Evolutionary conservation across 2,888 invertebrate species (phyloP).

Genomic region (Hyposoter didymator): DNA sequence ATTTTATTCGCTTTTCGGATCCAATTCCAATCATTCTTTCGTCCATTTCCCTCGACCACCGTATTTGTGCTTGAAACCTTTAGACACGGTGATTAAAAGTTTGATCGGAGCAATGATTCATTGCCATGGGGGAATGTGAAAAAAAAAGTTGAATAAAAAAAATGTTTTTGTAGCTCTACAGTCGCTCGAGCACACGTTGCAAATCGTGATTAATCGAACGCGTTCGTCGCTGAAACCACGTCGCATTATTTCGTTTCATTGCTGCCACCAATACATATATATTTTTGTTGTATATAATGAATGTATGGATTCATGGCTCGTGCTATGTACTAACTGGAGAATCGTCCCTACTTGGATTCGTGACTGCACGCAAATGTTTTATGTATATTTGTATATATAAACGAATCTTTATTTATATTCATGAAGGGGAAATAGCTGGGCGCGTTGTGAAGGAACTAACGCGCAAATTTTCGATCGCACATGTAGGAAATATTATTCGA

Average conservation of each 20-base stretch:
- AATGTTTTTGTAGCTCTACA: conserved; percentile 42
- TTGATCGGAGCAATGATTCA: background rate
- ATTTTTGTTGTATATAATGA: background rate
- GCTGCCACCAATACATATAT: background rate
- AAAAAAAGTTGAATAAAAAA: background rate
- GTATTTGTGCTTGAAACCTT: background rate
- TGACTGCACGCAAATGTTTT: conserved; percentile 25
- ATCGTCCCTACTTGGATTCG: conserved; percentile 32
- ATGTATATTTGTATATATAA: conserved; percentile 28
- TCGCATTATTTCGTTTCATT: conserved; percentile 12
- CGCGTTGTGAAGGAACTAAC: conserved; percentile 50
- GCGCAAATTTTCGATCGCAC: conserved; percentile 43
- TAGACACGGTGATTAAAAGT: background rate
- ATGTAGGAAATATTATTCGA: background rate
- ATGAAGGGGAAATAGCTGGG: conserved; percentile 59
- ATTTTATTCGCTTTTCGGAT: background rate
- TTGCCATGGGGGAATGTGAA: background rate
- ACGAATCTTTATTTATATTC: conserved; percentile 65
- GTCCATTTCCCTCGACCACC: background rate
- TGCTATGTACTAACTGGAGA: conserved; percentile 24
- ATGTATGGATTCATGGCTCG: conserved; percentile 26
- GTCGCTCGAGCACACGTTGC: conserved; percentile 16
- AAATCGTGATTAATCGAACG: conserved; percentile 53
- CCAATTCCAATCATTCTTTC: background rate
- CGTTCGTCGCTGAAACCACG: conserved; percentile 39